Evolutionary conservation across 1,140 invertebrate genomes (phyloP).

Genomic region (Atta texana): DNA sequence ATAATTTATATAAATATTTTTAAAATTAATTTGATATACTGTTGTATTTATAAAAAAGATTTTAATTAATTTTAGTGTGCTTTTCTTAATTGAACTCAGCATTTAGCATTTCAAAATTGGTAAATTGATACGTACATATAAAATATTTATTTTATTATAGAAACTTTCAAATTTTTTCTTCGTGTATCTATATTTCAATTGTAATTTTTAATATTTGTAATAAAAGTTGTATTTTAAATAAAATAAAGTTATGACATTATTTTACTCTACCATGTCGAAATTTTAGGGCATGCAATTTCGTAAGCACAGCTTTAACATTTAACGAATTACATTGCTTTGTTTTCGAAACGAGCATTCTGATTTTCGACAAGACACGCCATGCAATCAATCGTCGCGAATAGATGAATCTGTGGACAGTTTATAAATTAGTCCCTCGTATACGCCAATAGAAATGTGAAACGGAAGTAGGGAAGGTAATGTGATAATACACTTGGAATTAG

Average conservation of each 20-base stretch:
- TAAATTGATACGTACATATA: background rate
- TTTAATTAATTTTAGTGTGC: background rate
- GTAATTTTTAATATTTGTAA: background rate
- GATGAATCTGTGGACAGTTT: slow-evolving; percentile 70
- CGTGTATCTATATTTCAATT: background rate
- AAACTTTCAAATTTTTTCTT: background rate
- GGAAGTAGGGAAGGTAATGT: slow-evolving; percentile 71
- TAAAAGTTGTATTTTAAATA: background rate
- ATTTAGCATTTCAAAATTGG: background rate
- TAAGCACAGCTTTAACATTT: background rate
- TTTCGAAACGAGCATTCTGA: slow-evolving; percentile 34
- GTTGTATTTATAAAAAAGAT: background rate
- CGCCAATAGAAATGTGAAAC: slow-evolving; percentile 69
- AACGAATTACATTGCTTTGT: background rate
- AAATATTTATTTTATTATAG: background rate
- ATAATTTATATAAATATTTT: background rate
- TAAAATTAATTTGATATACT: background rate
- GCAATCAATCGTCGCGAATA: slow-evolving; percentile 59
- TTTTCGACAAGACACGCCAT: slow-evolving; percentile 68
- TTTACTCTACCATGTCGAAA: background rate
- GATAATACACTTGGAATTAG: slow-evolving; percentile 73
- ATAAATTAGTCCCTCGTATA: slow-evolving; percentile 69
- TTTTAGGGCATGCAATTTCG: background rate
- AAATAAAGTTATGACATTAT: background rate
- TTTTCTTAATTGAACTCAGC: slow-evolving; percentile 3